Evolutionary conservation across 2,888 invertebrate genomes (phyloP).

Genomic region (Leptinotarsa rubiginosa): DNA sequence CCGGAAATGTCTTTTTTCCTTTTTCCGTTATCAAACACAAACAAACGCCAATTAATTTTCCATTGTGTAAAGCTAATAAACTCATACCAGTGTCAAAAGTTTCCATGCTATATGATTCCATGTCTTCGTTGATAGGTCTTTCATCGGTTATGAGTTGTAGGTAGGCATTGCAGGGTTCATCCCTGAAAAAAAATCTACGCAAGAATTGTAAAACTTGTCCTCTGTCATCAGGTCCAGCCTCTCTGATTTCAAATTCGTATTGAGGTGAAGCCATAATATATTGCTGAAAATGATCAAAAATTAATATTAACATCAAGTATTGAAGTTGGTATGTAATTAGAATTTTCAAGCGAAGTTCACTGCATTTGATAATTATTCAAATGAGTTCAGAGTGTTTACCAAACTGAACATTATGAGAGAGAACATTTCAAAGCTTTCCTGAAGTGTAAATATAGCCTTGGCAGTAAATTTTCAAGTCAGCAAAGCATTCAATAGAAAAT

Average conservation of each 20-base stretch:
- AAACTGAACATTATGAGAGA: too few relatives aligned
- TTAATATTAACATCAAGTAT: too few relatives aligned
- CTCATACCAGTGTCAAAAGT: slow-evolving; percentile 72
- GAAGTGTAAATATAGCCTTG: too few relatives aligned
- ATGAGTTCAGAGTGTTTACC: too few relatives aligned
- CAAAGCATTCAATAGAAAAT: too few relatives aligned
- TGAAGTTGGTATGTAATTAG: too few relatives aligned
- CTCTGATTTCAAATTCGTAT: slow-evolving; percentile 59
- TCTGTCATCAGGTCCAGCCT: slow-evolving; percentile 66
- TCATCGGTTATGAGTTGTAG: slow-evolving; percentile 73
- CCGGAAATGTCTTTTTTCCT: slow-evolving; percentile 46
- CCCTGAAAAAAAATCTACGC: slow-evolving; percentile 76
- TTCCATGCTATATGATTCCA: slow-evolving; percentile 73
- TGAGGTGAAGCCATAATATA: background rate
- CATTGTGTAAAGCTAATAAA: slow-evolving; percentile 72
- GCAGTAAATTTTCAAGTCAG: too few relatives aligned
- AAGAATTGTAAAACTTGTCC: slow-evolving; percentile 69
- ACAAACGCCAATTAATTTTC: slow-evolving; percentile 68
- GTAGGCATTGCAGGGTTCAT: slow-evolving; percentile 77
- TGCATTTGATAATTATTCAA: too few relatives aligned
- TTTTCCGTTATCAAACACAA: slow-evolving; percentile 54
- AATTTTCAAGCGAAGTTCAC: too few relatives aligned
- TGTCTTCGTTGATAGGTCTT: slow-evolving; percentile 71
- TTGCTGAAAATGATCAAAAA: background rate
- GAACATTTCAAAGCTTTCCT: too few relatives aligned